A percentile compares a stretch with the other conserved stretches of the same genome.
Conservation (phyloP, 2,797 vertebrate genomes). For the Sardinella longiceps region DNA sequence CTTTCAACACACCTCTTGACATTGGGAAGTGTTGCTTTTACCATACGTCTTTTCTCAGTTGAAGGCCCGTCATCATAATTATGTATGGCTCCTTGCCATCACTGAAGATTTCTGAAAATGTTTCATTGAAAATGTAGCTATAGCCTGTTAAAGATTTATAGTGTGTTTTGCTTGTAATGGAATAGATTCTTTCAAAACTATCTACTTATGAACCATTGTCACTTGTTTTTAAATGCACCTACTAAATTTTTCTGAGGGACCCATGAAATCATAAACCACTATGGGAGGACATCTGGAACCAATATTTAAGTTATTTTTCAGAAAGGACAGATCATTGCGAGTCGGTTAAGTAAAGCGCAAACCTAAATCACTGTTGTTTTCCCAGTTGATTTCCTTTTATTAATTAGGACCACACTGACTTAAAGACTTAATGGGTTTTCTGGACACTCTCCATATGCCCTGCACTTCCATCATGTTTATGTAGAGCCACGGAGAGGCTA, state of each 20-base stretch:
- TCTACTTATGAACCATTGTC: not conserved
- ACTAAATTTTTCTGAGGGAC: not conserved
- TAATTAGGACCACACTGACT: not conserved
- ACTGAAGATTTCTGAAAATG: not conserved
- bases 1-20: not conserved
- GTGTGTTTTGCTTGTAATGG: not conserved
- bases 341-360: not conserved
- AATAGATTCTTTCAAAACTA: not conserved
- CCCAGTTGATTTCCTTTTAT: not conserved
- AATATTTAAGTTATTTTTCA: not conserved
- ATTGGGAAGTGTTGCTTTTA: not conserved
- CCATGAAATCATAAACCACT: not conserved
- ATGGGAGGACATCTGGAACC: not conserved
- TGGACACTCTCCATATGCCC: conserved; percentile 56
- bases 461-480: conserved; percentile 4
- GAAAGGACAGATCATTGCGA: not conserved
- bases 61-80: not conserved
- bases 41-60: not conserved
- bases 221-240: not conserved
- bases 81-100: not conserved
- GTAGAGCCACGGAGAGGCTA: not conserved
- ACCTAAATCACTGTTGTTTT: not conserved
- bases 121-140: not conserved
- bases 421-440: conserved; percentile 55
- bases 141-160: not conserved